Evolutionary conservation across 2,888 invertebrate genomes (phyloP).

Genomic region (Drosophila pseudotalamancana): DNA sequence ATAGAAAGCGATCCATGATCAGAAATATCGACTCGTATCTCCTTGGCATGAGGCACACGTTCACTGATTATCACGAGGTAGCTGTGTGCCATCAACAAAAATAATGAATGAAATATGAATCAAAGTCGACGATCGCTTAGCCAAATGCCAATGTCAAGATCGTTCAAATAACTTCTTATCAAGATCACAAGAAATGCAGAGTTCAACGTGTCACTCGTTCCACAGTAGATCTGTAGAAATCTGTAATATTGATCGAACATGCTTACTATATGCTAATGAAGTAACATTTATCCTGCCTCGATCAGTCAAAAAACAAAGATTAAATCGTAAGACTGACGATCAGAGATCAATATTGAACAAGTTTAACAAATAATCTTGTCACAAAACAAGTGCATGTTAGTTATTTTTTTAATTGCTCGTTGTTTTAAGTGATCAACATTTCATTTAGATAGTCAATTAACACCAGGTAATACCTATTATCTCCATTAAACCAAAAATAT

Average conservation of each 20-base stretch:
- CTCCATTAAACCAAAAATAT: background rate
- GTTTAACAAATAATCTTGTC: background rate
- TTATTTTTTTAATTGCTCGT: background rate
- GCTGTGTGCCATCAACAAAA: constrained; percentile 9
- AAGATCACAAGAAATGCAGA: too few species aligned
- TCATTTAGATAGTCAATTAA: background rate
- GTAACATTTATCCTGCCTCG: background rate
- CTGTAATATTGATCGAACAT: too few species aligned
- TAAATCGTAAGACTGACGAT: background rate
- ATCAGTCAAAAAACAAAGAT: background rate
- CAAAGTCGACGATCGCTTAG: background rate
- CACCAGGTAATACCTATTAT: background rate
- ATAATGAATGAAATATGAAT: constrained; percentile 6
- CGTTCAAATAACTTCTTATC: too few species aligned
- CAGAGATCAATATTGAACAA: background rate
- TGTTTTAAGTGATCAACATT: background rate
- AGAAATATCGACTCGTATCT: constrained; percentile 13
- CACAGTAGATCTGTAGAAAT: too few species aligned
- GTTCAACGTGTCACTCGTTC: too few species aligned
- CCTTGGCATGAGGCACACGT: constrained; percentile 43
- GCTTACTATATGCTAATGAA: too few species aligned
- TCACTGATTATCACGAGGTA: constrained; percentile 33
- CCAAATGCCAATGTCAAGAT: background rate
- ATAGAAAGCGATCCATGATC: constrained; percentile 34
- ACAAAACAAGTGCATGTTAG: background rate